phyloP scores from a whole-genome alignment of 2,797 vertebrate genomes.

The Pseudochirops corinnae region DNA sequence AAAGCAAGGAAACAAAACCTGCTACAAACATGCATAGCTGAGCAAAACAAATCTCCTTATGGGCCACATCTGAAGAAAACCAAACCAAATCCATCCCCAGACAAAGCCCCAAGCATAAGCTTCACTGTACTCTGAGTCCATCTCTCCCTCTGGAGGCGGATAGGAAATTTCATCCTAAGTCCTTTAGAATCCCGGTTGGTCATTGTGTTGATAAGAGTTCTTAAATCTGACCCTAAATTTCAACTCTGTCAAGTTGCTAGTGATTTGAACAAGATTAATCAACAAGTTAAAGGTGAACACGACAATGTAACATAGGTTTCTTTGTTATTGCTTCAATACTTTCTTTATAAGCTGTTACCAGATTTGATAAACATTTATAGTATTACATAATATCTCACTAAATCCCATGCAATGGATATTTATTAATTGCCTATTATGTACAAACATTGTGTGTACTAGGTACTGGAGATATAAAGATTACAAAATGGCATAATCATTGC shows the following conservation, averaged over 20 bases:
- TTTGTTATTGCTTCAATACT: not conserved
- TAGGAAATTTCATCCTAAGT: not conserved
- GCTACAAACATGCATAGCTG: no score
- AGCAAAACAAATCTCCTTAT: not conserved
- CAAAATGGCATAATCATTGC: not conserved
- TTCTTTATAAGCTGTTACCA: not conserved
- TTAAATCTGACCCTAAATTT: not conserved
- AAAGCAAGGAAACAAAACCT: not conserved
- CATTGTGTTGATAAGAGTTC: not conserved
- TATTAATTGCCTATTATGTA: not conserved
- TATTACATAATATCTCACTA: not conserved
- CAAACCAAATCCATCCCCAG: not conserved
- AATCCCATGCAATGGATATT: not conserved
- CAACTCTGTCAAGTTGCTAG: not conserved
- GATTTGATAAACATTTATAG: conserved; percentile 1
- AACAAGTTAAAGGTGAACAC: not conserved
- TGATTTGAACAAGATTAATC: not conserved
- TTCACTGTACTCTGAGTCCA: not conserved
- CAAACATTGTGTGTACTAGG: not conserved
- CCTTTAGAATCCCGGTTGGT: not conserved
- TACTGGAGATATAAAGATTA: not conserved
- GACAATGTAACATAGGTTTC: not conserved
- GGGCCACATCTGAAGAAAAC: conserved; percentile 52
- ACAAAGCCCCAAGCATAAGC: not conserved
- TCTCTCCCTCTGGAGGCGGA: not conserved